Evolutionary conservation across 1,140 invertebrate species (phyloP), one percentile per base, ranked within the genome.

Genomic region (Spodoptera litura): DNA sequence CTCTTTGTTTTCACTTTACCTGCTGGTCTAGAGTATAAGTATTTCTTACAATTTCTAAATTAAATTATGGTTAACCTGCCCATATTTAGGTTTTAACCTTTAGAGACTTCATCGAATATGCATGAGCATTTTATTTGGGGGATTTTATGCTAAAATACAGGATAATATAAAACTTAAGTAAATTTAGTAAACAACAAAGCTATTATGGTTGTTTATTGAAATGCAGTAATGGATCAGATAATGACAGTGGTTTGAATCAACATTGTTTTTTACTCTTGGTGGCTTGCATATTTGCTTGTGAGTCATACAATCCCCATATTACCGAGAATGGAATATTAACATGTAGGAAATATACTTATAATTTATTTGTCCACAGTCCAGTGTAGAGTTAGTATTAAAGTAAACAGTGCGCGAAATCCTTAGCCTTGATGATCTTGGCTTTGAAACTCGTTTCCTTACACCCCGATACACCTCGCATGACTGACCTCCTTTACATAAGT

Each of bases 361-460:
- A 10, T 3, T 35, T 44, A 35, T 64, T 44, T 20, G 31, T 31
- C 49, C 49, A 52, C 3, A n/a, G 49, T 51, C 25, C 49, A 31
- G 35, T 64, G 49, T 11, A 31, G 64, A 12, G 13, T 13, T 44
- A 44, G 38, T 44, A 9, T 8, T 44, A 6, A 44, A 3, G 38
- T 44, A 61, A 44, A 71, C 58, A 70, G 20, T 61, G 12, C 20
- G 58, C 20, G 31, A 64, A 49, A 58, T 58, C 53, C 38, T 74
- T 81, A 71, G 61, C 75, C 61, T 78, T 70, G 52, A 70, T 49
- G 51, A 35, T 70, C 53, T 74, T 59, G 66, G 58, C 77, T 58
- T 70, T 75, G 55, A 70, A 72, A 72, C 77, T 74, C 15, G 72
- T 81, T 78, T 70, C 51, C 66, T 52, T 62, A 59, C 80, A 76